Evolutionary conservation across 2,797 vertebrate species (phyloP), one percentile per base, ranked within the genome.

Genomic region (Etheostoma perlongum): DNA sequence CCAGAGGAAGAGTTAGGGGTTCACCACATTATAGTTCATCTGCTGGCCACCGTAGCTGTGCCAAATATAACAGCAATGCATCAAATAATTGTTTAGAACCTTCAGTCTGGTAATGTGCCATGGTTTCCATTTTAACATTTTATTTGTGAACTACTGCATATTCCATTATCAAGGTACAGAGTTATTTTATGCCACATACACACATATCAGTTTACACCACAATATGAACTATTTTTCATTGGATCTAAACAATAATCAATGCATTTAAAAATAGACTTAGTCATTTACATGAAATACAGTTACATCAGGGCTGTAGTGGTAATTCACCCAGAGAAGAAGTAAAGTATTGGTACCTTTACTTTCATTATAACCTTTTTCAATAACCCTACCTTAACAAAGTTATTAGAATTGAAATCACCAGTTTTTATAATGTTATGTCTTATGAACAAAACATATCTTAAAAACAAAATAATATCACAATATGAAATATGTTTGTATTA

Each of bases 341-440:
- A 36, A 36, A 36, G 9, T 36, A 36, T 36, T 36, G 8, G 33
- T 36, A 36, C 33, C 33, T 36, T 30, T 6, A 18, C 16, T 64
- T 70, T 78, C 42, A 72, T 48, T 69, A 44, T 13, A 25, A 57
- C 4, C 7, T 40, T 14, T 13, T 18, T 62, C 2, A n/a, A 23
- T 40, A 40, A 40, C 0, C 48, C 21, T 33, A 18, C 3, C 30
- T 33, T 53, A 54, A 27, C 33, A 53, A 63, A 44, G 27, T 8
- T 1, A 5, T 25, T 11, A 58, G 0, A 49, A 12, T 3, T 44
- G 5, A 40, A 40, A 36, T 23, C 19, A 60, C 3, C 14, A n/a
- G 2, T 10, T 54, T 25, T 36, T 21, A 30, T 13, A 2, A 18
- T 67, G 15, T 52, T 44, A n/a, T 48, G 9, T 16, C 2, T 33